phyloP scores from a whole-genome alignment of 2,888 invertebrate species.

The Rhimphoctona megacephalus region DNA sequence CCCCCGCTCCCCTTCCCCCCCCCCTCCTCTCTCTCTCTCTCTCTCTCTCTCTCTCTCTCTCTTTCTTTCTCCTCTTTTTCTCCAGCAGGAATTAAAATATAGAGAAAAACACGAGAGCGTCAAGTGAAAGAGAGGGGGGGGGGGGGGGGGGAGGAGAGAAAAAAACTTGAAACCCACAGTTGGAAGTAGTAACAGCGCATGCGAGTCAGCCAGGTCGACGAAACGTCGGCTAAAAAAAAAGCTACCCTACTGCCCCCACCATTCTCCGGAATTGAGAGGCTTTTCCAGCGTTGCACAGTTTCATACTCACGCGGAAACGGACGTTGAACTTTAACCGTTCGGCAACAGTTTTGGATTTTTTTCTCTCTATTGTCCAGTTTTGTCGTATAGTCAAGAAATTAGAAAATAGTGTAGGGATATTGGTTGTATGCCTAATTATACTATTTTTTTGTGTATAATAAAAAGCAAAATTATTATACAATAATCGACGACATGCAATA shows the following conservation, averaged over 20 bases:
- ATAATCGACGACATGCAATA: background rate
- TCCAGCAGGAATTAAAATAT: conserved; percentile 59
- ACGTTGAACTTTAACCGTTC: conserved; percentile 65
- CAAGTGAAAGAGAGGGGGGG: background rate
- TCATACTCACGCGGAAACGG: conserved; percentile 59
- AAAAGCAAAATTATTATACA: background rate
- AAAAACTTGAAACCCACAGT: conserved; percentile 28
- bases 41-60: conserved; percentile 9
- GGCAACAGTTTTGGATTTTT: conserved; percentile 31
- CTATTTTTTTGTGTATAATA: background rate
- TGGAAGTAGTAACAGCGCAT: conserved; percentile 62
- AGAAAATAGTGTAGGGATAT: background rate
- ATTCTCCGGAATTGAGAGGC: conserved; percentile 18
- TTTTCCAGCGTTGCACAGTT: conserved; percentile 49
- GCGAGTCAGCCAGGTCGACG: conserved; percentile 63
- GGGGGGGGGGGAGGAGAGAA: conserved; percentile 29
- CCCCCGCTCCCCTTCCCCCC: too few relatives aligned
- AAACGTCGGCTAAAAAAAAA: conserved; percentile 47
- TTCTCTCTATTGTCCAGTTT: background rate
- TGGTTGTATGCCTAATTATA: background rate
- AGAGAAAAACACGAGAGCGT: conserved; percentile 33
- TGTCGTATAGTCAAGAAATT: background rate
- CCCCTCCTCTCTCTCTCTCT: too few relatives aligned
- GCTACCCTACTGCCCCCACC: background rate
- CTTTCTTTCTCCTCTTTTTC: conserved; percentile 19